Evolutionary conservation across 2,888 invertebrate genomes (phyloP).

Genomic region (Chorisops tibialis): DNA sequence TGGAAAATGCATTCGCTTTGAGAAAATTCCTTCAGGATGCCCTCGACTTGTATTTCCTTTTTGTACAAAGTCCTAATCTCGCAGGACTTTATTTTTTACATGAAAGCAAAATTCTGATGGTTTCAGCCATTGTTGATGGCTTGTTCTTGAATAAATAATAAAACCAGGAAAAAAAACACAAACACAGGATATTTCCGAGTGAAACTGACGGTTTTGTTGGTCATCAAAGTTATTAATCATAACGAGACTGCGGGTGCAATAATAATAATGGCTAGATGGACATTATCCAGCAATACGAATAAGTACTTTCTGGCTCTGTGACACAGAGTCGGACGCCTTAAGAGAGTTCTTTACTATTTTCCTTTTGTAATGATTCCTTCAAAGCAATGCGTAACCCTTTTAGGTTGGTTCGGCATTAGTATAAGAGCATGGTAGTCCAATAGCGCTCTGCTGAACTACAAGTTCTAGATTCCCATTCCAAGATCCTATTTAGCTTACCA

Average conservation of each 20-base stretch:
- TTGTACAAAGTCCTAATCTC: neutral
- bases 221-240: conserved; percentile 13
- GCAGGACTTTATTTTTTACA: neutral
- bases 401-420: neutral
- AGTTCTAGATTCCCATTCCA: too few species aligned
- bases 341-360: neutral
- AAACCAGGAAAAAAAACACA: neutral
- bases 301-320: neutral
- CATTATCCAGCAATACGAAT: neutral
- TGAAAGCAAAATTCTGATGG: neutral
- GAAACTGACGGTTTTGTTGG: conserved; percentile 2
- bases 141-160: neutral
- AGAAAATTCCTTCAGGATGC: conserved; percentile 21
- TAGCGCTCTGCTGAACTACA: too few species aligned
- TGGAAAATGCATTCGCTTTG: conserved; percentile 26
- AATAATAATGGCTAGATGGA: conserved; percentile 1
- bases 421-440: too few species aligned
- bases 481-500: too few species aligned
- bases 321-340: neutral
- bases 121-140: conserved; percentile 12
- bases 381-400: neutral
- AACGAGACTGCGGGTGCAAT: conserved; percentile 1
- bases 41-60: conserved; percentile 13
- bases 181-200: neutral
- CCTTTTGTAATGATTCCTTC: neutral